Evolutionary conservation across 2,113 vertebrate species (phyloP), one percentile per base, ranked within the genome.

Genomic region (Hassar affinis): DNA sequence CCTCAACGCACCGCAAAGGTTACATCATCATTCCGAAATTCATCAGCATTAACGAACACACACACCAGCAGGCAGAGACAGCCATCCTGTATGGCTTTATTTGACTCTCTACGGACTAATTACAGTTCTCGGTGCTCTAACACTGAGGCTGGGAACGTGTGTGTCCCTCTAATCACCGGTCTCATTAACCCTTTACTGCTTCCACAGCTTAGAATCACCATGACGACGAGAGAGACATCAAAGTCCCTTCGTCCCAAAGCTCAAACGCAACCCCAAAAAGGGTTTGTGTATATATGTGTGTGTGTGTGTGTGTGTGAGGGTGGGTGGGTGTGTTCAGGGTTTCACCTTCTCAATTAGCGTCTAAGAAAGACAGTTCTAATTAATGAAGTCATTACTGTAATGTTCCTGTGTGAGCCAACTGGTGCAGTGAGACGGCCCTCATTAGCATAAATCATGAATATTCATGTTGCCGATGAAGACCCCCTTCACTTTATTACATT

Each of bases 361-460:
- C 47, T 8, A 10, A 76, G 18, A 76, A 49, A 76, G 49, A 76
- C 74, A 47, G 42, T 27, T 49, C 35, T 81, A 69, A 69, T 98
- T 99, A 98, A 99, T 99, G 98, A 98, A 98, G 96, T 97, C 97
- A 96, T 98, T 96, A 97, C 96, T 95, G 96, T 96, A 97, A 96
- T 97, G 96, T 97, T 3, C 57, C 56, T 15, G 35, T 18, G 56
- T 30, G 49, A 75, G 7, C 72, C 5, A 75, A 52, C n/a, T 51
- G n/a, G 47, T 52, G 6, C 72, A 52, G 15, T 30, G 3, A 52
- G 47, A 75, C n/a, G 20, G n/a, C 30, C 14, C 72, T 51, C 47
- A 98, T 98, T 98, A 98, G 97, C 97, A 98, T 98, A 96, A 96
- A 86, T 96, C 97, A 98, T 99, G 97, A 98, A 99, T 99, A 99